Percentiles rank a stretch among this genome's conserved stretches.
Evolutionary conservation across 2,113 vertebrate genomes (phyloP).

Genomic region (Falcunculus frontatus): DNA sequence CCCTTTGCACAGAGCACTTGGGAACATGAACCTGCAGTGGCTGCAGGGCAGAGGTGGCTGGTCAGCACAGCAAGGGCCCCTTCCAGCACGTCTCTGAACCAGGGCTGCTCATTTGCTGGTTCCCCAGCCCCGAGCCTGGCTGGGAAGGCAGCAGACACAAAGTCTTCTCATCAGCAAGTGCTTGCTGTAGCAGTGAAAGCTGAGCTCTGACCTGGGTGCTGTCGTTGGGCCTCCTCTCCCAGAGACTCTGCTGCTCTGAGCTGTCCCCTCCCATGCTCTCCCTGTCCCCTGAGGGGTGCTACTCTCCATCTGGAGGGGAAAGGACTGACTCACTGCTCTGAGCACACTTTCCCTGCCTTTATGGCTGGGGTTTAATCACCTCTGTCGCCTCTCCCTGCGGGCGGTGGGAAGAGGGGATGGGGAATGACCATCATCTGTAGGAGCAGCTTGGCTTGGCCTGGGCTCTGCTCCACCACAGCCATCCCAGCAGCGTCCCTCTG

Average conservation of each 20-base stretch:
- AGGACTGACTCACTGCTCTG: not conserved
- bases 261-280: not conserved
- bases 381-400: accelerated
- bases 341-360: not conserved
- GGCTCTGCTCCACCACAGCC: not conserved
- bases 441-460: not conserved
- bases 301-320: not conserved
- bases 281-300: not conserved
- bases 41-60: not conserved
- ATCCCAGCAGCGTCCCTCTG: not conserved
- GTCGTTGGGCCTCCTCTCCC: not conserved
- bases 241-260: not conserved
- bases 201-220: not conserved
- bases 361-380: not conserved
- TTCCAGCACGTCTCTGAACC: not conserved
- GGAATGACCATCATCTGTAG: not conserved
- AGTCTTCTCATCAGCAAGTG: not conserved
- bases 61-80: not conserved
- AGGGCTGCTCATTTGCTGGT: not conserved
- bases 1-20: not conserved
- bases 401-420: not conserved
- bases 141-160: not conserved
- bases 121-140: not conserved
- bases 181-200: not conserved
- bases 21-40: not conserved